These are phyloP conservation scores for Reinhardtius hippoglossoides DNA, from an alignment of 2,113 vertebrate species.

Conservation along the genomic window DNA sequence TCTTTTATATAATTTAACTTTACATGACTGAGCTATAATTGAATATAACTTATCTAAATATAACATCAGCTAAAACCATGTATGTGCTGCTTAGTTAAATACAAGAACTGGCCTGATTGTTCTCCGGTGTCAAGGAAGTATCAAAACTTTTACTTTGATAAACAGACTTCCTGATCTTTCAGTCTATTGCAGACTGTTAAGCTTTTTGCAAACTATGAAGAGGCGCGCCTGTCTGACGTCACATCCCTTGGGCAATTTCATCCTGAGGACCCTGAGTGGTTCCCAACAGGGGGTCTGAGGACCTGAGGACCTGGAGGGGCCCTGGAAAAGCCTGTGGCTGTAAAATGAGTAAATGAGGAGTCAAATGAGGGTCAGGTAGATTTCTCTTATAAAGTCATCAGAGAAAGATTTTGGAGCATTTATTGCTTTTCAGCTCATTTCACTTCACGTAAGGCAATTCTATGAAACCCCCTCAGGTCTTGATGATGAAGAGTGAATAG, in stretches of 20 bases:
- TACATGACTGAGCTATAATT: too few relatives aligned
- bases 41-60: too few relatives aligned
- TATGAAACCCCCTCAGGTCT: too few relatives aligned
- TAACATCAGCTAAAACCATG: too few relatives aligned
- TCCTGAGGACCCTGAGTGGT: neutral
- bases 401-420: neutral
- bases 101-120: too few relatives aligned
- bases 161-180: neutral
- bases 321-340: neutral
- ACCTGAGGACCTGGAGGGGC: too few relatives aligned
- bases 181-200: neutral
- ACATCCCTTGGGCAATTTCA: conserved; percentile 21
- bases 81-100: too few relatives aligned
- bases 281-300: neutral
- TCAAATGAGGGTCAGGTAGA: neutral
- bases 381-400: neutral
- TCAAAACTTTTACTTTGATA: conserved; percentile 39
- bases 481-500: too few relatives aligned
- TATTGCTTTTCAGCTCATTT: neutral
- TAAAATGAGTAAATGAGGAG: neutral
- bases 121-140: too few relatives aligned
- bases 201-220: conserved; percentile 21
- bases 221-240: conserved; percentile 68
- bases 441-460: too few relatives aligned
- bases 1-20: too few relatives aligned